Evolutionary conservation across 2,113 vertebrate genomes (phyloP), one percentile per base, ranked within the genome.

Genomic region (Corvus cornix): DNA sequence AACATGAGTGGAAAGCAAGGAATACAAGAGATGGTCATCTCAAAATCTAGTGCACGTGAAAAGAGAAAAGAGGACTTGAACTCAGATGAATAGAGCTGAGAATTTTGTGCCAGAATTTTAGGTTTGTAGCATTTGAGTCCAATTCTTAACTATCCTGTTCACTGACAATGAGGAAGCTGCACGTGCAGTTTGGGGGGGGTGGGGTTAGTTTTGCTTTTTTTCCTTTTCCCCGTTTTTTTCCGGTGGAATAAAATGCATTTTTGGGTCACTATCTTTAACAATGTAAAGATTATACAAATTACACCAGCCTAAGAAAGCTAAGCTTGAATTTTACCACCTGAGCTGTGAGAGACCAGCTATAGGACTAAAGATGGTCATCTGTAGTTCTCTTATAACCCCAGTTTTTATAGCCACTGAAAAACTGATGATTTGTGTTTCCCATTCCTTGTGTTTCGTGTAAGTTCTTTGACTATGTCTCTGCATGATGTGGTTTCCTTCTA

Each of bases 361-460:
- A 70, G 33, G 16, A 22, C 66, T 82, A 18, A 43, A n/a, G 21
- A 11, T 56, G 37, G 11, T 60, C 7, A 16, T 81, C 7, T 41
- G 28, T 46, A 53, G 48, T 58, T 27, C 31, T 87, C 13, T 52
- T 63, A 39, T 14, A 63, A 24, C 8, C 6, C 2, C 14, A 18
- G 14, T 46, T 64, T 84, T 81, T 13, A 4, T 85, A 69, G 51
- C 53, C 39, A 8, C 28, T 49, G 26, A 15, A 16, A 73, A 39
- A 58, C 0, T 1, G 49, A 46, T 11, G 0, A 13, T 64, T 83
- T 24, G 7, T 19, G 5, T 67, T 80, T 7, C 10, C 6, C 1
- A 1, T 77, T 55, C n/a, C 14, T 3, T 37, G 28, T 80, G 6
- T 44, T 90, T 37, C 37, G 9, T 82, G 7, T 26, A 56, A 37